Conservation (phyloP, 2,888 invertebrate genomes). For the Chorisops tibialis region DNA sequence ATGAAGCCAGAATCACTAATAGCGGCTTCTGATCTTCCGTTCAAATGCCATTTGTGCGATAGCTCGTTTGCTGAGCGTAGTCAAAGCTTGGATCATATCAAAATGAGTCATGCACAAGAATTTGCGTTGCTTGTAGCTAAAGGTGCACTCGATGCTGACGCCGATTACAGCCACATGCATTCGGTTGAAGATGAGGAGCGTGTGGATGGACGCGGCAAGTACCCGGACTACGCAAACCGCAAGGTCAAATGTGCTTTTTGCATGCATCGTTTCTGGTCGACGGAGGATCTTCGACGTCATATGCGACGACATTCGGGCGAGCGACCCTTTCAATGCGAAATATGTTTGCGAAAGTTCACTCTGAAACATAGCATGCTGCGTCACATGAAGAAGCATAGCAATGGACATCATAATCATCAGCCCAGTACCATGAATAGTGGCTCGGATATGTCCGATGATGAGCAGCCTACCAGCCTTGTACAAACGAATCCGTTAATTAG, state of each 20-base stretch:
- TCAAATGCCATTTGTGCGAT: constrained; percentile 92
- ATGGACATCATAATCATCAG: constrained; percentile 55
- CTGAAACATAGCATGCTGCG: constrained; percentile 93
- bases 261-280: constrained; percentile 90
- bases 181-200: constrained; percentile 60
- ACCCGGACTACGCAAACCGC: constrained; percentile 82
- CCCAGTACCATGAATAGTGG: constrained; percentile 42
- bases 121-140: constrained; percentile 80
- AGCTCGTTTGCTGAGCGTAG: constrained; percentile 76
- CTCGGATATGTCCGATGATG: constrained; percentile 52
- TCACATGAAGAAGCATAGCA: constrained; percentile 84
- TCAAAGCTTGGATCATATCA: constrained; percentile 79
- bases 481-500: constrained; percentile 36
- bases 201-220: constrained; percentile 70
- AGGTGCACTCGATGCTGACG: constrained; percentile 66
- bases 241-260: constrained; percentile 92
- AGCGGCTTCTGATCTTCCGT: constrained; percentile 67
- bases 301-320: constrained; percentile 94
- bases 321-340: constrained; percentile 86
- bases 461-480: constrained; percentile 39
- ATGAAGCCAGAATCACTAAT: constrained; percentile 32
- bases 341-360: constrained; percentile 83
- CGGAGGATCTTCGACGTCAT: constrained; percentile 87
- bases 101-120: constrained; percentile 69
- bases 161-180: constrained; percentile 43